Evolutionary conservation across 2,888 invertebrate species (phyloP).

Genomic region (Ectemnius cavifrons): DNA sequence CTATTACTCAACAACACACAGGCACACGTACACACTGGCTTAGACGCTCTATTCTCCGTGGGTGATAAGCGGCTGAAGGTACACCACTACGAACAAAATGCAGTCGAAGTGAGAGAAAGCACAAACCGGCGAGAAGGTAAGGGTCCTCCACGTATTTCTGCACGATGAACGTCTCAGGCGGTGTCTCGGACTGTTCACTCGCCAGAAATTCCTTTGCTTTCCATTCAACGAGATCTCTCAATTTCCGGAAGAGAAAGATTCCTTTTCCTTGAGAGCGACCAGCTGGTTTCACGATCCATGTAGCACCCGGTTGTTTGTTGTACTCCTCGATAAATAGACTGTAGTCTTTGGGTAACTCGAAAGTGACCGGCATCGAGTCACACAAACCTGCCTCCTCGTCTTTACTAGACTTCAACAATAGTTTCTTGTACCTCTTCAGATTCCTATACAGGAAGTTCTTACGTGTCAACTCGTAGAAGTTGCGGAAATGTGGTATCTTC

Average conservation of each 20-base stretch:
- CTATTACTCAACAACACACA: conserved; percentile 19
- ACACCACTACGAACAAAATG: neutral
- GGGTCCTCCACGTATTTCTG: conserved; percentile 82
- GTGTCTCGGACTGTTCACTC: conserved; percentile 25
- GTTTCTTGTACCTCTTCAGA: conserved; percentile 77
- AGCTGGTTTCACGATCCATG: conserved; percentile 84
- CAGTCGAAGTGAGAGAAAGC: neutral
- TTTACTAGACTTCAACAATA: conserved; percentile 65
- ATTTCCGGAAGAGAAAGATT: conserved; percentile 81
- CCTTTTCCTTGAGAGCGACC: conserved; percentile 82
- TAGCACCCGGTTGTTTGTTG: conserved; percentile 79
- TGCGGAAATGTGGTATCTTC: conserved; percentile 81
- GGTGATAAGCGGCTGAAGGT: conserved; percentile 32
- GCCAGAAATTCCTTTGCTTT: conserved; percentile 58
- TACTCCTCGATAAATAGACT: conserved; percentile 82
- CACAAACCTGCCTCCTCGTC: conserved; percentile 77
- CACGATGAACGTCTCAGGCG: conserved; percentile 78
- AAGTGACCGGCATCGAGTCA: conserved; percentile 81
- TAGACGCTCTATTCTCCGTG: conserved; percentile 19
- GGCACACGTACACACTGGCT: too few relatives aligned
- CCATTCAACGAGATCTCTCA: conserved; percentile 73
- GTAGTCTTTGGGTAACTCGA: conserved; percentile 82
- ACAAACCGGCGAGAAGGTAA: conserved; percentile 80
- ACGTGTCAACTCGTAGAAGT: conserved; percentile 82
- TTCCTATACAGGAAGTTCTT: conserved; percentile 82